phyloP scores from a whole-genome alignment of 1,140 invertebrate genomes.

The Sinonovacula constricta region DNA sequence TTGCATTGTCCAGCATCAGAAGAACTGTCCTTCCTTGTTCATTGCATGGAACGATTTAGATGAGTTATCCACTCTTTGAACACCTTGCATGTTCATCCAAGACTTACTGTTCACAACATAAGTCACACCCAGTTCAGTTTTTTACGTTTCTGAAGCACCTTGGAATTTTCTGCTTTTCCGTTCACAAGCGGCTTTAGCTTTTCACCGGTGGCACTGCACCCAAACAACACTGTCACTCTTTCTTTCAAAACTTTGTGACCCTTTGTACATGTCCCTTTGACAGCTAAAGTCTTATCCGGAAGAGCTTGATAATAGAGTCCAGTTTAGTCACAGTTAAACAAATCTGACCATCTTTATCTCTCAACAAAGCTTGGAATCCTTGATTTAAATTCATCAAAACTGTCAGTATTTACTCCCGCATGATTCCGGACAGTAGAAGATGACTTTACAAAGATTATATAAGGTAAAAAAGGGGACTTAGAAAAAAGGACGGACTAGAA shows the following conservation, averaged over 20 bases:
- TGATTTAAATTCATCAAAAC: no score
- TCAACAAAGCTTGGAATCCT: no score
- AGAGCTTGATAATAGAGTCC: conserved; percentile 52
- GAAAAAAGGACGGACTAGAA: no score
- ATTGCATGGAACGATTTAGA: conserved; percentile 55
- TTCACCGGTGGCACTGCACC: conserved; percentile 39
- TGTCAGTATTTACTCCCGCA: no score
- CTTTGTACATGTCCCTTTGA: conserved; percentile 20
- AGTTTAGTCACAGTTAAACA: conserved; percentile 62
- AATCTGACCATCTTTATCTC: no score
- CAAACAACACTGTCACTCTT: conserved; percentile 40
- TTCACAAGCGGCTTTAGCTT: conserved; percentile 52
- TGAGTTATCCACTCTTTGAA: conserved; percentile 67
- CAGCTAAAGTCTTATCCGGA: conserved; percentile 40
- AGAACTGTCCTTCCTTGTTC: conserved; percentile 53
- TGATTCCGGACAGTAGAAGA: no score
- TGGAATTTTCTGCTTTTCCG: conserved; percentile 50
- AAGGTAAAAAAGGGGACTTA: no score
- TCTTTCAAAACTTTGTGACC: conserved; percentile 48
- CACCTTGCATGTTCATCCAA: conserved; percentile 61
- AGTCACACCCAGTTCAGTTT: conserved; percentile 46
- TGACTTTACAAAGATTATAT: no score
- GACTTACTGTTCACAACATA: conserved; percentile 51
- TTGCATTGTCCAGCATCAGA: conserved; percentile 64
- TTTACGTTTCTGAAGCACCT: conserved; percentile 46